phyloP scores from a whole-genome alignment of 2,113 vertebrate genomes.

The Elephas maximus region DNA sequence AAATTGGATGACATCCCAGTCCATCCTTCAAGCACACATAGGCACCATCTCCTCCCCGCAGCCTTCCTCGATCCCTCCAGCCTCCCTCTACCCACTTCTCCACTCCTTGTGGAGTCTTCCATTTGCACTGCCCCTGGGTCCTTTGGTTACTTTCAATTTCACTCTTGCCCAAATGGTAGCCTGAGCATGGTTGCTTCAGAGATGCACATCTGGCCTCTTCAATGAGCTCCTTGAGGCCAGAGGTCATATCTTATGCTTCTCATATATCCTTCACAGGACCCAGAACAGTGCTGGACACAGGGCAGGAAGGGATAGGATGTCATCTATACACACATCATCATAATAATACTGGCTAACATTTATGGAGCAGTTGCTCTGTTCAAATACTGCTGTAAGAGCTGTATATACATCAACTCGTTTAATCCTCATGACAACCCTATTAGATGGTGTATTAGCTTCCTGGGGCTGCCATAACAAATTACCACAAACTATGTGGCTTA shows the following conservation, averaged over 20 bases:
- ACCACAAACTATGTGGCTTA: background rate
- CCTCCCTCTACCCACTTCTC: background rate
- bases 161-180: background rate
- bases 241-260: background rate
- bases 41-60: accelerated
- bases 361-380: background rate
- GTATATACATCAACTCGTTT: background rate
- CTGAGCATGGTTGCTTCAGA: background rate
- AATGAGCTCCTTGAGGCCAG: background rate
- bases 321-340: background rate
- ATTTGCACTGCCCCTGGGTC: background rate
- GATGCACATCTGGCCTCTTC: background rate
- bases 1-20: background rate
- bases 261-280: background rate
- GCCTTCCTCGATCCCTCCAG: accelerated
- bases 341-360: background rate
- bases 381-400: background rate
- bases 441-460: background rate
- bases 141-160: background rate
- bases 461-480: background rate
- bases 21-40: accelerated
- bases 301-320: background rate
- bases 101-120: background rate
- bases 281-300: too few species aligned
- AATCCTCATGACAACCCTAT: background rate